Evolutionary conservation across 2,113 vertebrate species (phyloP), one percentile per base, ranked within the genome.

Genomic region (Mastomys coucha): DNA sequence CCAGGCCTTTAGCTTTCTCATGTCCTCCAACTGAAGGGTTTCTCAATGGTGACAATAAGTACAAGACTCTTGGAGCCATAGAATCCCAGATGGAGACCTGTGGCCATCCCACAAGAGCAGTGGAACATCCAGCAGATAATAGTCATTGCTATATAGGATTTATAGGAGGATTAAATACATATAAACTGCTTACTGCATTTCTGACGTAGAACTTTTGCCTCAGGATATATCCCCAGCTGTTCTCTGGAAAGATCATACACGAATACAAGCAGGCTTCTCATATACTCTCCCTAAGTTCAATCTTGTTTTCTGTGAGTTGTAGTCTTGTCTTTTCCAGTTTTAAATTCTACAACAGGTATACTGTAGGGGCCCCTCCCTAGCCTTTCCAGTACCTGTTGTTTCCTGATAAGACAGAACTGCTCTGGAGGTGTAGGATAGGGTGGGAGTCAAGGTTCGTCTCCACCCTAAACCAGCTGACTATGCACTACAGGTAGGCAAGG

Each of bases 271-370:
- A 88, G 91, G 7, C 49, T 70, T 89, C 67, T 82, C 24, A 19
- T 56, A 14, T 4, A 56, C n/a, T 84, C 10, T 11, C n/a, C n/a
- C n/a, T 33, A n/a, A 75, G 22, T 84, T 56, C 53, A 94, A 85
- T 63, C 69, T 11, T 28, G 1, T 75, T 96, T 89, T 75, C 93
- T 82, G 8, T 69, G 60, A n/a, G 31, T 36, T 56, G 7, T 0
- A 72, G 16, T 28, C 65, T 31, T 53, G 69, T 56, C 65, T 85
- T 87, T 93, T 91, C 89, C 70, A 39, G 42, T 76, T 92, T 89
- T 72, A 94, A 93, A 75, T 91, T 91, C 42, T 70, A 75, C 39
- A 42, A 53, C n/a, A 73, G 49, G 56, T 95, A 69, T 31, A 33
- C 11, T n/a, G 16, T 58, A 49, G 85, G 63, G 51, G 19, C 69